Conservation (phyloP, 2,888 invertebrate species). For the Lathronympha strigana region DNA sequence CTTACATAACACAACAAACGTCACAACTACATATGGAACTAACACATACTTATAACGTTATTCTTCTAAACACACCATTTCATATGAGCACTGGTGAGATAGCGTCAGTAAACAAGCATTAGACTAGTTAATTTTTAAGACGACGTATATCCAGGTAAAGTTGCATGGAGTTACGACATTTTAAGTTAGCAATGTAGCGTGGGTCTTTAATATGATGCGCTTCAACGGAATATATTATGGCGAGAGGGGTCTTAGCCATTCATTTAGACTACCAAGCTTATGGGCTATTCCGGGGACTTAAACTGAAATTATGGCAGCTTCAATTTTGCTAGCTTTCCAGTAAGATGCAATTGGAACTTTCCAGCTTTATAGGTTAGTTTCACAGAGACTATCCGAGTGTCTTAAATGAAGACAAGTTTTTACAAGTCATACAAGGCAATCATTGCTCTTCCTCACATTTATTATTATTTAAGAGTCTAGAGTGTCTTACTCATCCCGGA, state of each 20-base stretch:
- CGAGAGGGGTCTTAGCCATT: slow-evolving; percentile 6
- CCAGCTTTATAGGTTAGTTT: too few species aligned
- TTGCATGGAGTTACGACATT: not conserved
- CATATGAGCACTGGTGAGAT: slow-evolving; percentile 13
- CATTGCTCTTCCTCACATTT: too few species aligned
- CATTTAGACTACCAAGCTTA: slow-evolving; percentile 12
- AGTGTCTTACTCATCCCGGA: too few species aligned
- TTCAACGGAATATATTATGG: slow-evolving; percentile 20
- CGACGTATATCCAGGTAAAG: not conserved
- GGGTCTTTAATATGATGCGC: slow-evolving; percentile 18
- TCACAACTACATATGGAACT: not conserved
- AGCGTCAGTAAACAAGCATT: slow-evolving; percentile 18
- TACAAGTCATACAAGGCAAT: too few species aligned
- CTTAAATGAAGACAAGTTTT: too few species aligned
- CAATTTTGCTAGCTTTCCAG: not conserved
- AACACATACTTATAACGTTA: not conserved
- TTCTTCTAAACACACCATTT: not conserved
- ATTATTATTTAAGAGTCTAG: too few species aligned
- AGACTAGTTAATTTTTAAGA: not conserved
- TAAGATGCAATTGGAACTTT: too few species aligned
- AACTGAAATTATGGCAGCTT: slow-evolving; percentile 12
- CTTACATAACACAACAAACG: not conserved
- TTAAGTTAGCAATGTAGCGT: not conserved
- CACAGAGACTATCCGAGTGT: too few species aligned
- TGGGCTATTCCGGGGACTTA: slow-evolving; percentile 1